Evolutionary conservation across 2,888 invertebrate genomes (phyloP).

Genomic region (Willowsia nigromaculata): DNA sequence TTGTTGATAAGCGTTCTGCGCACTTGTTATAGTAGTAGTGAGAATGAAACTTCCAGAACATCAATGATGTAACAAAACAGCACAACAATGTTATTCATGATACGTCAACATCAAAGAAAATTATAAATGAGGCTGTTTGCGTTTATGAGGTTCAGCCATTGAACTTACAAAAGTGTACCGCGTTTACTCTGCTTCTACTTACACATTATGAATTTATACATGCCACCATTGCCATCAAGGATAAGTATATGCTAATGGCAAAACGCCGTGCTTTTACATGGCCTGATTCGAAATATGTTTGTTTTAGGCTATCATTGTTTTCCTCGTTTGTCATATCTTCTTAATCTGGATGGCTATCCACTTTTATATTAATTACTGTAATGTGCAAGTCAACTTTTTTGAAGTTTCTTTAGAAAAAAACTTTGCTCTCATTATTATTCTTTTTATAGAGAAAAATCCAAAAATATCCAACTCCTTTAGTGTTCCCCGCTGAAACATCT

Average conservation of each 20-base stretch:
- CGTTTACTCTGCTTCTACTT: neutral
- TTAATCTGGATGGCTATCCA: too few species aligned
- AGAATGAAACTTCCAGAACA: neutral
- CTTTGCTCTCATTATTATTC: neutral
- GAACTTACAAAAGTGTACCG: neutral
- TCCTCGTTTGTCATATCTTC: too few species aligned
- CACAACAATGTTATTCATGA: neutral
- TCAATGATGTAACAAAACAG: neutral
- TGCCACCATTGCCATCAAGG: too few species aligned
- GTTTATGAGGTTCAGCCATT: neutral
- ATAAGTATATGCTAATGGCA: too few species aligned
- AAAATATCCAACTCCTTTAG: neutral
- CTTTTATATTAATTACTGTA: too few species aligned
- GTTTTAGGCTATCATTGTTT: too few species aligned
- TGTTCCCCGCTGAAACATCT: neutral
- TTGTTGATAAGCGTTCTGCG: neutral
- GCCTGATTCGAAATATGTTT: too few species aligned
- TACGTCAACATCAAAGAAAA: neutral
- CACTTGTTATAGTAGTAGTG: neutral
- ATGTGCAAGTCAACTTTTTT: too few species aligned
- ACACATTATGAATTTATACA: neutral
- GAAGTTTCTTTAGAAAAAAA: neutral
- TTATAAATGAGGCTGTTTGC: neutral
- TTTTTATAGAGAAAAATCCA: neutral
- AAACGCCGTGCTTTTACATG: too few species aligned